phyloP scores from a whole-genome alignment of 2,113 vertebrate genomes.

The Pachycephala philippinensis region DNA sequence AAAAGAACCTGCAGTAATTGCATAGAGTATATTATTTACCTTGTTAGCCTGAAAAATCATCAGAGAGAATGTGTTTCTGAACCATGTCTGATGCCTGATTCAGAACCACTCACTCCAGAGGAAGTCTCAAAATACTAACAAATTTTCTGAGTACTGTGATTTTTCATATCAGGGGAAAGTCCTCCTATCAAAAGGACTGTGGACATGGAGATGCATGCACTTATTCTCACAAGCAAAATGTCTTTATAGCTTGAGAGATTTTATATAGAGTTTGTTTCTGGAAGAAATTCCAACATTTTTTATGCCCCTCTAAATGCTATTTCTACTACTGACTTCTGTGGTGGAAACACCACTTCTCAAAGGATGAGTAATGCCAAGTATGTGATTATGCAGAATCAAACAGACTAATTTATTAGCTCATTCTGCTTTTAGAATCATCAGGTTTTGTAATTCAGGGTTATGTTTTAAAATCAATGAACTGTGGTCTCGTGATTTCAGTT shows the following conservation, averaged over 20 bases:
- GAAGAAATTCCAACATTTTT: not conserved
- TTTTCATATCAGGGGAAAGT: not conserved
- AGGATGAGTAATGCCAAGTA: not conserved
- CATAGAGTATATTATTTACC: not conserved
- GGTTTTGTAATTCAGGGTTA: not conserved
- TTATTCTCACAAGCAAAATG: not conserved
- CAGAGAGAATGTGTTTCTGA: constrained; percentile 23
- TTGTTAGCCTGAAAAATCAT: not conserved
- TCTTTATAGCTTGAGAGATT: not conserved
- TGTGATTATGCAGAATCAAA: not conserved
- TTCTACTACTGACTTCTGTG: not conserved
- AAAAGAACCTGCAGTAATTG: constrained; percentile 10
- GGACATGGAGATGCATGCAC: not conserved
- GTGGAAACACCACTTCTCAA: not conserved
- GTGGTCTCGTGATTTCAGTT: not conserved
- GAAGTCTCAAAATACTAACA: not conserved
- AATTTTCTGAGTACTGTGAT: not conserved
- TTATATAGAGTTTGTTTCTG: not conserved
- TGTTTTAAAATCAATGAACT: not conserved
- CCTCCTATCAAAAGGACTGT: not conserved
- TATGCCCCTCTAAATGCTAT: not conserved
- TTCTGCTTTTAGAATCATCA: not conserved
- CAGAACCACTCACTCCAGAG: not conserved
- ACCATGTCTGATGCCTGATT: constrained; percentile 9
- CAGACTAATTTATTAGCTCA: not conserved